Percentiles rank a stretch among this genome's conserved stretches.
These are phyloP conservation scores for Phortica variegata DNA, from an alignment of 1,140 invertebrate species.

Conservation along the genomic window DNA sequence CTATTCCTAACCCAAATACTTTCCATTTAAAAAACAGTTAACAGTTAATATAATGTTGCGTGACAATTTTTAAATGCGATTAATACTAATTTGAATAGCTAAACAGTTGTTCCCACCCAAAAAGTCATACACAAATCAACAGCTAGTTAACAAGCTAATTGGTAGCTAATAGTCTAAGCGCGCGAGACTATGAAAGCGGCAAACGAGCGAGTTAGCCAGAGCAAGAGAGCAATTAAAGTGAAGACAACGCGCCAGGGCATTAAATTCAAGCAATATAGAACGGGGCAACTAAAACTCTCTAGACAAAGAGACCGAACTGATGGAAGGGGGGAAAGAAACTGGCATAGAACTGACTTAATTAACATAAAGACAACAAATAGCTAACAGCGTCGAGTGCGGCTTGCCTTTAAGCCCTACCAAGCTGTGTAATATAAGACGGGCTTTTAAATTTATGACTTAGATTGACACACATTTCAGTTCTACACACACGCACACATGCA, in stretches of 20 bases:
- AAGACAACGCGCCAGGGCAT: constrained; percentile 41
- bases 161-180: constrained; percentile 3
- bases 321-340: neutral
- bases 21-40: no score
- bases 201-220: no score
- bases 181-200: no score
- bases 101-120: constrained; percentile 35
- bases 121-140: constrained; percentile 35
- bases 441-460: constrained; percentile 9
- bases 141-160: constrained; percentile 32
- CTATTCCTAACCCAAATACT: no score
- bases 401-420: neutral
- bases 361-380: constrained; percentile 14
- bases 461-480: constrained; percentile 21
- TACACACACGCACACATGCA: constrained; percentile 28
- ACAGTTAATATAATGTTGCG: no score
- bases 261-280: no score
- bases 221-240: constrained; percentile 35
- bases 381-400: no score
- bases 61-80: no score
- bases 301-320: no score
- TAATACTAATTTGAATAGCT: constrained; percentile 24
- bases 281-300: constrained; percentile 17
- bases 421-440: constrained; percentile 1
- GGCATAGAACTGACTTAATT: constrained; percentile 17